These are phyloP conservation scores for Polydrusus cervinus DNA, from an alignment of 2,888 invertebrate genomes.

Conservation along the genomic window DNA sequence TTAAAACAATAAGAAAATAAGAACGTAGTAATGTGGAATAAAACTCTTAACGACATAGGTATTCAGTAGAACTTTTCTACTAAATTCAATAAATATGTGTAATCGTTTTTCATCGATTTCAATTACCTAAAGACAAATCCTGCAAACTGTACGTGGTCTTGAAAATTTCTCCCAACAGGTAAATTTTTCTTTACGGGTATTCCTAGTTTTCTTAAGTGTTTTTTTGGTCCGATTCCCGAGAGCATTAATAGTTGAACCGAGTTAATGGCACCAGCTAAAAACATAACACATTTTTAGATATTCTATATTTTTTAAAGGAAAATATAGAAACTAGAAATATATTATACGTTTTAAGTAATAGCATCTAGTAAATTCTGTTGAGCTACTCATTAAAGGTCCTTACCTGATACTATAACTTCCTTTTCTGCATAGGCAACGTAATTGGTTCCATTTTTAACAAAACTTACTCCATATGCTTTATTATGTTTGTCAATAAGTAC, in stretches of 20 bases:
- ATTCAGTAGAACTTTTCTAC: too few species aligned
- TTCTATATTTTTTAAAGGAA: too few species aligned
- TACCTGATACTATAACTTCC: constrained; percentile 41
- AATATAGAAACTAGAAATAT: too few species aligned
- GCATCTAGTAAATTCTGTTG: too few species aligned
- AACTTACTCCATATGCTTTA: constrained; percentile 29
- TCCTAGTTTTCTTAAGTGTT: constrained; percentile 1
- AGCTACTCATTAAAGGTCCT: too few species aligned
- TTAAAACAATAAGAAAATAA: too few species aligned
- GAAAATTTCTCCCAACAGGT: constrained; percentile 36
- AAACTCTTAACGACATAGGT: too few species aligned
- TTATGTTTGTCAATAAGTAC: neutral
- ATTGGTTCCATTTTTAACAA: constrained; percentile 37
- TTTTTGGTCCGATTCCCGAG: constrained; percentile 36
- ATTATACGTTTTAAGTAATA: too few species aligned
- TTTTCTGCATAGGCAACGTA: constrained; percentile 25
- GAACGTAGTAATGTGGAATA: too few species aligned
- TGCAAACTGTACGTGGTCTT: constrained; percentile 21
- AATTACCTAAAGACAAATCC: constrained; percentile 19
- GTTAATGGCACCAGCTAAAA: constrained; percentile 39
- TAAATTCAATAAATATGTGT: too few species aligned
- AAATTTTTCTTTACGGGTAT: constrained; percentile 29
- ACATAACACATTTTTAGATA: too few species aligned
- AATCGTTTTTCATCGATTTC: too few species aligned
- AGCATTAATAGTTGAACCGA: constrained; percentile 40